phyloP scores from a whole-genome alignment of 2,797 vertebrate species.

The Sebastes nivosus region DNA sequence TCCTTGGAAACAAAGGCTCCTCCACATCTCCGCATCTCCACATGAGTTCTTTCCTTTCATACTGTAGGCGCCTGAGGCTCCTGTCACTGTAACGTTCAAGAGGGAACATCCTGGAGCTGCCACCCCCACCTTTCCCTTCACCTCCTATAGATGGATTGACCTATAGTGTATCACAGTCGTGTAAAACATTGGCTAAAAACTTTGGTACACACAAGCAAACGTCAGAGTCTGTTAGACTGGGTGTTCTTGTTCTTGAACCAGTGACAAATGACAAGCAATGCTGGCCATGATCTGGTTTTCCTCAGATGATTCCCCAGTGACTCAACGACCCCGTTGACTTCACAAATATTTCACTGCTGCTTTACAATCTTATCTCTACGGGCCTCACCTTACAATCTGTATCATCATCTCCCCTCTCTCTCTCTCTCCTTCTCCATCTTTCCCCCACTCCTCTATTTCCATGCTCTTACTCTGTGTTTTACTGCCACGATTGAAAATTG shows the following conservation, averaged over 20 bases:
- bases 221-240: background rate
- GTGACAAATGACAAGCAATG: conserved; percentile 16
- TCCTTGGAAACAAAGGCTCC: conserved; percentile 79
- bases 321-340: conserved; percentile 13
- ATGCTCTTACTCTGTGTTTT: conserved; percentile 47
- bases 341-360: conserved; percentile 21
- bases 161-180: conserved; percentile 10
- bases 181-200: background rate
- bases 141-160: conserved; percentile 40
- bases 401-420: conserved; percentile 3
- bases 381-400: conserved; percentile 30
- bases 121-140: conserved; percentile 55
- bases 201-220: background rate
- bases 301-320: conserved; percentile 28
- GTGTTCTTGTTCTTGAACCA: background rate
- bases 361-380: conserved; percentile 46
- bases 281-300: conserved; percentile 27
- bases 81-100: conserved; percentile 66
- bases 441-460: conserved; percentile 19
- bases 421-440: conserved; percentile 18
- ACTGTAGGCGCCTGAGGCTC: conserved; percentile 52
- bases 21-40: conserved; percentile 39
- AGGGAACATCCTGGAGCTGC: conserved; percentile 74
- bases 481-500: conserved; percentile 72
- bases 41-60: conserved; percentile 74